These are phyloP conservation scores for Charanyca ferruginea DNA, from an alignment of 2,888 invertebrate genomes.

Conservation along the genomic window DNA sequence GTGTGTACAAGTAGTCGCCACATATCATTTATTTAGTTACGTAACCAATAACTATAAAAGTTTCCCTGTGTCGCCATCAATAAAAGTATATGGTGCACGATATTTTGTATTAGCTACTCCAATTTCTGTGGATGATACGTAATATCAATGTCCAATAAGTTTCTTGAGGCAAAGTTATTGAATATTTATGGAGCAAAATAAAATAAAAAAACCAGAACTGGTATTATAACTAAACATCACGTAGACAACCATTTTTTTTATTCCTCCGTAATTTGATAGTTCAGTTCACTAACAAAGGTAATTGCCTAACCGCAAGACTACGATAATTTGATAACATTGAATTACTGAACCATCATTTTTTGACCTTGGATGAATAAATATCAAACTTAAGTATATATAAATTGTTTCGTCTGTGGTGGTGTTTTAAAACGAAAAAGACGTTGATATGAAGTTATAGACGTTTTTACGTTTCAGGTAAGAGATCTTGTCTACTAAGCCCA, in stretches of 20 bases:
- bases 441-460: too few species aligned
- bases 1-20: constrained; percentile 18
- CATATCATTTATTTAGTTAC: constrained; percentile 22
- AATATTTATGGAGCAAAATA: neutral
- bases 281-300: constrained; percentile 32
- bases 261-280: constrained; percentile 42
- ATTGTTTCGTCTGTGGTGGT: too few species aligned
- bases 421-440: too few species aligned
- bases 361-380: constrained; percentile 19
- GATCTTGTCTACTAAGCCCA: too few species aligned
- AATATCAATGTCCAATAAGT: neutral
- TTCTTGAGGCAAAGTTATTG: neutral
- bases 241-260: constrained; percentile 9
- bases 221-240: neutral
- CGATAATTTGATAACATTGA: constrained; percentile 41
- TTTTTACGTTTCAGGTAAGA: too few species aligned
- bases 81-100: constrained; percentile 3
- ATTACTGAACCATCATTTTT: constrained; percentile 40
- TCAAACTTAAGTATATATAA: neutral
- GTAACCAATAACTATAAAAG: constrained; percentile 15
- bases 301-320: constrained; percentile 41
- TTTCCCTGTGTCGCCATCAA: constrained; percentile 12
- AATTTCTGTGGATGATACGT: neutral
- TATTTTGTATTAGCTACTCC: constrained; percentile 3
- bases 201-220: neutral